These are phyloP conservation scores for Scylla paramamosain DNA, from an alignment of 1,140 invertebrate genomes.

Conservation along the genomic window DNA sequence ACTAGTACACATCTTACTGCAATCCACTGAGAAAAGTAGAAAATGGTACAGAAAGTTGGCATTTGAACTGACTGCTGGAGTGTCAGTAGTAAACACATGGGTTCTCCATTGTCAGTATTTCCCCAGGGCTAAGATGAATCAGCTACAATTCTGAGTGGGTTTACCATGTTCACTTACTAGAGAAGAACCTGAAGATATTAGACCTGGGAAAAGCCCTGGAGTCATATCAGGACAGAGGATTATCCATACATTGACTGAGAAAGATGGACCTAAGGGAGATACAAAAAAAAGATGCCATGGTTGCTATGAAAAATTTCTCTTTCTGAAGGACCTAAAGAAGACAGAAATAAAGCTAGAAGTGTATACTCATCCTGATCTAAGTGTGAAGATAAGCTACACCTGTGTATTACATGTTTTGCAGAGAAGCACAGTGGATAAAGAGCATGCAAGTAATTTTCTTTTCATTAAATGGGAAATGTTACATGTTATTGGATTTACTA, in stretches of 20 bases:
- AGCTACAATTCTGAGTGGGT: background rate
- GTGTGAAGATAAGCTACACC: too few relatives aligned
- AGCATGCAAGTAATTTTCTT: too few relatives aligned
- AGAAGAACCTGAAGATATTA: background rate
- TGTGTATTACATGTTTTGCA: too few relatives aligned
- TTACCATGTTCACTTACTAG: background rate
- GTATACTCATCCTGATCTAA: too few relatives aligned
- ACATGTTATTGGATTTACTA: too few relatives aligned
- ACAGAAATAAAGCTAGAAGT: background rate
- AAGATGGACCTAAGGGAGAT: background rate
- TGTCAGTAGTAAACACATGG: slow-evolving; percentile 62
- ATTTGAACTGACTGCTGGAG: slow-evolving; percentile 58
- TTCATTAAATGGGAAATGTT: too few relatives aligned
- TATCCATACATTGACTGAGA: background rate
- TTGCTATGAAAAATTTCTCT: background rate
- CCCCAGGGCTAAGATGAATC: background rate
- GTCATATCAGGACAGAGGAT: background rate
- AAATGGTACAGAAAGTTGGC: slow-evolving; percentile 67
- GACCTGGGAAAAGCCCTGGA: too few relatives aligned
- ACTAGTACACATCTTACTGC: slow-evolving; percentile 77
- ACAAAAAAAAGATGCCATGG: background rate
- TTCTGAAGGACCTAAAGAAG: background rate
- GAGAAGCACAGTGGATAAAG: too few relatives aligned
- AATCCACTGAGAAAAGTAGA: too few relatives aligned
- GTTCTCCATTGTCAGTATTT: too few relatives aligned